Base-by-base conservation (phyloP, 2,113 vertebrate species). In the Petroica traversi region DNA sequence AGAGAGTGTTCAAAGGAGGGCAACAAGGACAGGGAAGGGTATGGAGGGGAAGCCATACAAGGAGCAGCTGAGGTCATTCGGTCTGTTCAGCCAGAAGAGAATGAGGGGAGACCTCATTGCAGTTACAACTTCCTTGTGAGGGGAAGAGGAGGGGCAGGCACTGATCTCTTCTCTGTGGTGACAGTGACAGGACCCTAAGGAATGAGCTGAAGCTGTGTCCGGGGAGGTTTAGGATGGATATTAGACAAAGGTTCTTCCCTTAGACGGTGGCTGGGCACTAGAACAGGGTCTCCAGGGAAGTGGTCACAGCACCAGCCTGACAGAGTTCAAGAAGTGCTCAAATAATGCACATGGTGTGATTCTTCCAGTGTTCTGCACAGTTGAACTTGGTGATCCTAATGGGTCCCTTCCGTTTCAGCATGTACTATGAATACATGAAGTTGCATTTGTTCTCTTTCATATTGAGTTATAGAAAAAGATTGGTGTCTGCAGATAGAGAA, bases 381-480 rank as follows among this genome's bases (percentile, higher is more conserved):
- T 3, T 54, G 46, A 38, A 46, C 43, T 54, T 0, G 0, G 6
- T 77, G 8, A 46, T 62, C 40, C 16, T 62, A 28, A 22, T 12
- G 11, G 5, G 5, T 62, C 2, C 7, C 17, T 71, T 55, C 11
- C 25, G 25, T 22, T 20, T 41, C 25, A 31, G 48, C 25, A 48
- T 31, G 7, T 71, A 55, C 48, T 25, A 9, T 29, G 24, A 24
- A n/a, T 62, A 10, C 46, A 3, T 41, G 34, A 71, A 55, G 31
- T 55, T 73, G 8, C 12, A 40, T 64, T 94, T 86, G n/a, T 9
- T 38, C 14, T 22, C 11, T 83, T 92, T 64, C n/a, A 24, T 43
- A 64, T 1, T 48, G 40, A 40, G 16, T 11, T 72, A 58, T 9
- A 67, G n/a, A 38, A 79, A 54, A 57, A 54, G 23, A 49, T 52